Conservation (phyloP, 2,797 vertebrate genomes). For the Lithobates pipiens region DNA sequence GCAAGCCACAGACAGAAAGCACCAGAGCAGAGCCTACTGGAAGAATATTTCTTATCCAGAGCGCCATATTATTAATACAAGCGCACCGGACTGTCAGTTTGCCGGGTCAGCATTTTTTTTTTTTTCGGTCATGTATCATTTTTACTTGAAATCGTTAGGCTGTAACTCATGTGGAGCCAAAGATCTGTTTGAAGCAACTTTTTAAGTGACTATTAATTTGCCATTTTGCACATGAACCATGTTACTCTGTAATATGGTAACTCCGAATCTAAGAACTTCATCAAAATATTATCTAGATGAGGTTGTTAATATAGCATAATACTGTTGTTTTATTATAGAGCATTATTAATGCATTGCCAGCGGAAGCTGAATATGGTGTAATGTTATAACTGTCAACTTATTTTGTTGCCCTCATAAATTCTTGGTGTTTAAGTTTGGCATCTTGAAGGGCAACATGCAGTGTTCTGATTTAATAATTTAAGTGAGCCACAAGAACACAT, state of each 20-base stretch:
- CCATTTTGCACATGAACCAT: constrained; percentile 42
- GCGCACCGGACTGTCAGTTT: constrained; percentile 42
- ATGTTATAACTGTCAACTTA: too few species aligned
- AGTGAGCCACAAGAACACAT: too few species aligned
- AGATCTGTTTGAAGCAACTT: constrained; percentile 28
- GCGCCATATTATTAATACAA: constrained; percentile 34
- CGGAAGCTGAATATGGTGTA: too few species aligned
- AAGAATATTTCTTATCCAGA: constrained; percentile 18
- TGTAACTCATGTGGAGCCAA: constrained; percentile 33
- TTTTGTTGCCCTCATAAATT: too few species aligned
- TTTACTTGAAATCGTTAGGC: constrained; percentile 51
- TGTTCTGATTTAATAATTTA: too few species aligned
- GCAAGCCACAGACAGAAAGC: background rate
- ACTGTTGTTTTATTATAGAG: too few species aligned
- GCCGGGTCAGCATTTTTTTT: constrained; percentile 29
- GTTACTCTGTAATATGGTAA: background rate
- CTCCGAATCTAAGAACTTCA: too few species aligned
- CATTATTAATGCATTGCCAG: too few species aligned
- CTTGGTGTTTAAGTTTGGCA: too few species aligned
- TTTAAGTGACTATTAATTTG: constrained; percentile 46
- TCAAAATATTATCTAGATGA: too few species aligned
- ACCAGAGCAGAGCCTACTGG: constrained; percentile 22
- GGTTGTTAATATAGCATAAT: too few species aligned
- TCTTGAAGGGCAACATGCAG: too few species aligned
- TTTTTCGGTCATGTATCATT: constrained; percentile 52